phyloP scores from a whole-genome alignment of 2,797 vertebrate genomes.

The Synaphobranchus kaupii region DNA sequence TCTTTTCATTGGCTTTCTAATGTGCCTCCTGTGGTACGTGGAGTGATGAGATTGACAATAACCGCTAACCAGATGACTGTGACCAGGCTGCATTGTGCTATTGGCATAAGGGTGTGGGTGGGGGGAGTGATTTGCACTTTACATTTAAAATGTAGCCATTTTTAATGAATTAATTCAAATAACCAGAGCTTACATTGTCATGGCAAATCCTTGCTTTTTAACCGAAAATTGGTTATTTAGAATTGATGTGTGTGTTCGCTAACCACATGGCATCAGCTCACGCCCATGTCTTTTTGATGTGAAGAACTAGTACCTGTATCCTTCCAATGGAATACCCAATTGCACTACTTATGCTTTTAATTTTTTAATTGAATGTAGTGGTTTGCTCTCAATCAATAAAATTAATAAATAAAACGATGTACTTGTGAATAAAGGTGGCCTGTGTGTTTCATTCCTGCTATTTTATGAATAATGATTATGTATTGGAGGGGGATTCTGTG shows the following conservation, averaged over 20 bases:
- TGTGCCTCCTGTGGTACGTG: slow-evolving; percentile 48
- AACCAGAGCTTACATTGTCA: slow-evolving; percentile 15
- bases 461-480: slow-evolving; percentile 45
- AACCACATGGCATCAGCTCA: background rate
- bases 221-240: slow-evolving; percentile 4
- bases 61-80: slow-evolving; percentile 68
- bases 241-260: background rate
- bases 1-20: slow-evolving; percentile 63
- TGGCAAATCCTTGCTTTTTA: slow-evolving; percentile 11
- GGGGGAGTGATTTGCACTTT: background rate
- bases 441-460: slow-evolving; percentile 55
- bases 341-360: slow-evolving; percentile 20
- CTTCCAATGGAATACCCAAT: slow-evolving; percentile 13
- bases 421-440: slow-evolving; percentile 62
- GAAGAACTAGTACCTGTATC: background rate
- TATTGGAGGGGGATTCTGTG: slow-evolving; percentile 16
- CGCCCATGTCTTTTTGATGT: background rate
- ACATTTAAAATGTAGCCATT: background rate
- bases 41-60: background rate
- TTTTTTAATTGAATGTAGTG: slow-evolving; percentile 69
- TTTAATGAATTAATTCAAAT: background rate
- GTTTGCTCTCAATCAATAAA: slow-evolving; percentile 64
- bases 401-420: slow-evolving; percentile 54
- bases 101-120: background rate
- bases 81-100: slow-evolving; percentile 70